Base-by-base conservation (phyloP, 2,888 invertebrate species). In the Craniophora ligustri region DNA sequence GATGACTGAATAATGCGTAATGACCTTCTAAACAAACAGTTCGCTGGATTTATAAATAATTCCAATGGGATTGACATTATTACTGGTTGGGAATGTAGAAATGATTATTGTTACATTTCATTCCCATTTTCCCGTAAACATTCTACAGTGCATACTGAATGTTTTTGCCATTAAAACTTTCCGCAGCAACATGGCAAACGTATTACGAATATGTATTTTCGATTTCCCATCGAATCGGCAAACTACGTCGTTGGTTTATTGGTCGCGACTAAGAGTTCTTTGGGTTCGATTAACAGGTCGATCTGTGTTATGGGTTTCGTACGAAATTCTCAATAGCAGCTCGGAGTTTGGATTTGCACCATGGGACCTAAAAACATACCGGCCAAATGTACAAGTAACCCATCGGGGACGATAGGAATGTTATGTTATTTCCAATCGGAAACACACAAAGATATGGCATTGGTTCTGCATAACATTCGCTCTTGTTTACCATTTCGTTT, bases 181-280 rank as follows among this genome's bases (percentile, higher is more conserved):
- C 15, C 18, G 32, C 36, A 28, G 18, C 14, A 46, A 66, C 35
- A 59, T 50, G 39, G 44, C 21, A 38, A 31, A 11, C 32, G 28
- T 23, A 66, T 66, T 46, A 45, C 18, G 18, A 56, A 36, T 55
- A 66, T 49, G 49, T 49, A 14, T 56, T 56, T 16, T 54, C 50
- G 41, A 62, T 67, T 50, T 45, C 40, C 46, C 30, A 40, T 45
- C 21, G 59, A 40, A 51, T 41, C 46, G 40, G 30, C 50, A 51
- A 55, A 40, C 36, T 36, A 44, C 41, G 56, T 44, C 30, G 14
- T 55, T n/a, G n/a, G n/a, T n/a, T n/a, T n/a, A n/a, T n/a, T n/a
- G n/a, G n/a, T n/a, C n/a, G n/a, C n/a, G n/a, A n/a, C n/a, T n/a
- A n/a, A n/a, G n/a, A n/a, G n/a, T n/a, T n/a, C n/a, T n/a, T n/a